Evolutionary conservation across 35 echinoderm and acorn worm genomes (phyloP), one percentile per base, ranked within the genome.

Genomic region (Apostichopus parvimensis): DNA sequence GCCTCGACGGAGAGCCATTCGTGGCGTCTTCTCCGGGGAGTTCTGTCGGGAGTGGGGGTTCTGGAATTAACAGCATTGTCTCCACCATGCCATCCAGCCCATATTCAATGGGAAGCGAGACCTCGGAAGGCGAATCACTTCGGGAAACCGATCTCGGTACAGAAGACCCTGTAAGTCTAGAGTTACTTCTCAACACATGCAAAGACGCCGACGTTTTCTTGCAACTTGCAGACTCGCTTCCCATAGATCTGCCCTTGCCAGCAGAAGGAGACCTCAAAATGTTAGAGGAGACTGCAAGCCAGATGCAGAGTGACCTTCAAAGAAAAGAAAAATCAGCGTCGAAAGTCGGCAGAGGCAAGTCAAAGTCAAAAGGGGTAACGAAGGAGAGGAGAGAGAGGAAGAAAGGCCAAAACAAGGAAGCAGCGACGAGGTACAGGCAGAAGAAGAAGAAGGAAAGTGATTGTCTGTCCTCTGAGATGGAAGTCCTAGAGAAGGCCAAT

Each of bases 381-480:
- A 93, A 92, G 59, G 91, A 88, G 5, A 94, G 87, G 79, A 99
- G 93, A 70, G 91, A 81, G 53, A 90, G 92, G 78, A 99, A 99
- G 58, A 92, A 91, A 8, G 95, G 93, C 57, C 97, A 99, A 80
- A 99, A 99, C 86, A 99, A 99, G 70, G 73, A 92, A n/a, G 97
- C 97, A 8, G 97, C 97, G 12, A 99, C 97, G 2, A 94, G 97
- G 75, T 99, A 99, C 82, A 86, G 97, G 21, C 76, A 94, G 56
- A 99, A 99, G 83, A 99, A 99, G 79, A 91, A 91, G 6, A 21
- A 55, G 52, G 93, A 96, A 76, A 14, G 73, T 9, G 81, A 75
- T 13, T 65, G 18, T 26, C 22, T 93, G 9, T n/a, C 54, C 34
- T 18, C 11, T 52, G 94, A 94, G 20, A 52, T 92, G 8, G 75